Percentiles rank a stretch among this genome's conserved stretches.
These are phyloP conservation scores for Drosophila trapezifrons DNA, from an alignment of 1,140 invertebrate species.

Conservation along the genomic window DNA sequence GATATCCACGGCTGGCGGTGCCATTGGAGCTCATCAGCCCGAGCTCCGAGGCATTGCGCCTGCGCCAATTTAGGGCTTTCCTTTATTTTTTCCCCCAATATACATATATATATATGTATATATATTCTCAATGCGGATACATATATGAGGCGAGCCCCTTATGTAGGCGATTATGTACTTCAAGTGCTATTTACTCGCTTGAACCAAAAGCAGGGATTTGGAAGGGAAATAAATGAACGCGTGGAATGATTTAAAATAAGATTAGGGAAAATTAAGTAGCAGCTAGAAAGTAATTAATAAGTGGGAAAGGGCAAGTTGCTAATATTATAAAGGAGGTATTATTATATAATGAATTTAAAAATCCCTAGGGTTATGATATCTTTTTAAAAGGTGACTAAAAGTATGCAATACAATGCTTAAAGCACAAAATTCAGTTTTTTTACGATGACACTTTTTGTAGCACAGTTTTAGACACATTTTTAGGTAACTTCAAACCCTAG, in stretches of 20 bases:
- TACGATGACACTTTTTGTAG: no score
- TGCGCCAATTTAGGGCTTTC: conserved; percentile 73
- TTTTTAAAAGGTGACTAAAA: no score
- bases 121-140: conserved; percentile 27
- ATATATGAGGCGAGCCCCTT: conserved; percentile 29
- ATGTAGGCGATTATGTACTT: conserved; percentile 52
- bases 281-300: background rate
- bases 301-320: no score
- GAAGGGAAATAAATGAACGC: conserved; percentile 7
- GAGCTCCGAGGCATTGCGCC: conserved; percentile 54
- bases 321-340: no score
- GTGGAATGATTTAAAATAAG: background rate
- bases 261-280: conserved; percentile 19
- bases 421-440: no score
- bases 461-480: no score
- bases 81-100: conserved; percentile 49
- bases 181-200: conserved; percentile 31
- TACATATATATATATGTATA: conserved; percentile 24
- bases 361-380: no score
- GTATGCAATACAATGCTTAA: no score
- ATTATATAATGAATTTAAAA: no score
- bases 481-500: no score
- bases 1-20: conserved; percentile 58
- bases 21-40: conserved; percentile 71
- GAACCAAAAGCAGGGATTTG: conserved; percentile 29